phyloP scores from a whole-genome alignment of 2,113 vertebrate species.

The Dasypus novemcinctus region DNA sequence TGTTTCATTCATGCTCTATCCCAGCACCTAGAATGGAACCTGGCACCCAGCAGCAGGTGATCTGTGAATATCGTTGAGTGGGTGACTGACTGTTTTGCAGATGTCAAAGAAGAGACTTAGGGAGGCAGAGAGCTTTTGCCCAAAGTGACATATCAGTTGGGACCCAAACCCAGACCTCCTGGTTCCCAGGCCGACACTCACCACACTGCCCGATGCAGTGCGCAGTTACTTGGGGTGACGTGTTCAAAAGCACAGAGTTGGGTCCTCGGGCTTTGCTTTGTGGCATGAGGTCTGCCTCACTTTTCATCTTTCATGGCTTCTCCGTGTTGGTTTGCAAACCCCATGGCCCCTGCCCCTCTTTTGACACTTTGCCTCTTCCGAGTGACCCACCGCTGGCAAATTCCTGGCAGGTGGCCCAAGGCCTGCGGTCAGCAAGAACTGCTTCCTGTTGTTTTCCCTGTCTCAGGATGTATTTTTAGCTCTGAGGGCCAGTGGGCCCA shows the following conservation, averaged over 20 bases:
- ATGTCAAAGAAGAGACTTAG: not conserved
- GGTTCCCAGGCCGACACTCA: not conserved
- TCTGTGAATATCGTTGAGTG: not conserved
- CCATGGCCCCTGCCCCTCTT: slow-evolving; percentile 4
- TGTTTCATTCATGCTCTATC: not conserved
- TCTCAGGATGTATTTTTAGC: slow-evolving; percentile 77
- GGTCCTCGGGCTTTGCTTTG: not conserved
- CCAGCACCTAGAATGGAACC: not conserved
- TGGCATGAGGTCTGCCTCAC: not conserved
- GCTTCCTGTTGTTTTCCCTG: slow-evolving; percentile 78
- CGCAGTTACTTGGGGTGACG: not conserved
- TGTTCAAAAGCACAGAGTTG: not conserved
- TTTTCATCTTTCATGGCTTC: not conserved
- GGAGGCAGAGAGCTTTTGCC: not conserved
- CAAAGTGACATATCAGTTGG: fast-evolving
- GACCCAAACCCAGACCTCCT: not conserved
- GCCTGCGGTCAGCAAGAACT: slow-evolving; percentile 72
- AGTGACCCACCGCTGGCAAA: not conserved
- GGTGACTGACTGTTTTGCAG: not conserved
- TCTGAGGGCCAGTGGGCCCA: slow-evolving; percentile 63
- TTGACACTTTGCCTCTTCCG: slow-evolving; percentile 16
- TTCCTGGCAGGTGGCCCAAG: slow-evolving; percentile 54
- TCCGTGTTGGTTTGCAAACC: not conserved
- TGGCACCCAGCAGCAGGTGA: not conserved
- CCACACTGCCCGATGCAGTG: not conserved